Percentiles rank a stretch among this genome's conserved stretches.
phyloP scores from a whole-genome alignment of 2,888 invertebrate genomes.

The Camponotus fellah region DNA sequence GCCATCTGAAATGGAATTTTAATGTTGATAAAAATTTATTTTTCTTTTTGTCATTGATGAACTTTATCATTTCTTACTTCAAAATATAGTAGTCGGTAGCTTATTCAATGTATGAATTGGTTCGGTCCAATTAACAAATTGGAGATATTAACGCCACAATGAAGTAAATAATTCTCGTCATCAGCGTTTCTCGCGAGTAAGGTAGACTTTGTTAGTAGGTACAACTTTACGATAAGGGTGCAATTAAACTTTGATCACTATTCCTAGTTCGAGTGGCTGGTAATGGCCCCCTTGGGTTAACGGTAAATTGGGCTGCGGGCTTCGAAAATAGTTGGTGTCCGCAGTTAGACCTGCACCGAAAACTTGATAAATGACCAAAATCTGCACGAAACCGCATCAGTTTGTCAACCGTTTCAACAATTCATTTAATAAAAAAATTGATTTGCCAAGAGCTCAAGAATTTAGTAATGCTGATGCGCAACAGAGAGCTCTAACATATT shows the following conservation, averaged over 20 bases:
- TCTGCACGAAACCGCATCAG: constrained; percentile 52
- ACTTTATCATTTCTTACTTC: background rate
- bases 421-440: constrained; percentile 21
- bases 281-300: constrained; percentile 72
- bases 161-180: constrained; percentile 63
- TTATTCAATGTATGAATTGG: background rate
- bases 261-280: constrained; percentile 73
- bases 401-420: constrained; percentile 54
- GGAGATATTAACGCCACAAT: constrained; percentile 39
- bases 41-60: background rate
- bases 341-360: constrained; percentile 60
- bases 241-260: constrained; percentile 81
- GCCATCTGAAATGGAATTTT: background rate
- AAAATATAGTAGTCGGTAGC: background rate
- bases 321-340: constrained; percentile 69
- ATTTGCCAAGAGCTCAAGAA: background rate
- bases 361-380: constrained; percentile 65
- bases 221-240: constrained; percentile 78
- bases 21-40: background rate
- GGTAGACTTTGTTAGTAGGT: constrained; percentile 75
- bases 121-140: constrained; percentile 16
- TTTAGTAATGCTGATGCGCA: background rate
- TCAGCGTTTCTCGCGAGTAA: constrained; percentile 64
- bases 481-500: background rate
- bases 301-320: constrained; percentile 69